These are phyloP conservation scores for Chloroceryle aenea DNA, from an alignment of 2,113 vertebrate species.

Conservation along the genomic window DNA sequence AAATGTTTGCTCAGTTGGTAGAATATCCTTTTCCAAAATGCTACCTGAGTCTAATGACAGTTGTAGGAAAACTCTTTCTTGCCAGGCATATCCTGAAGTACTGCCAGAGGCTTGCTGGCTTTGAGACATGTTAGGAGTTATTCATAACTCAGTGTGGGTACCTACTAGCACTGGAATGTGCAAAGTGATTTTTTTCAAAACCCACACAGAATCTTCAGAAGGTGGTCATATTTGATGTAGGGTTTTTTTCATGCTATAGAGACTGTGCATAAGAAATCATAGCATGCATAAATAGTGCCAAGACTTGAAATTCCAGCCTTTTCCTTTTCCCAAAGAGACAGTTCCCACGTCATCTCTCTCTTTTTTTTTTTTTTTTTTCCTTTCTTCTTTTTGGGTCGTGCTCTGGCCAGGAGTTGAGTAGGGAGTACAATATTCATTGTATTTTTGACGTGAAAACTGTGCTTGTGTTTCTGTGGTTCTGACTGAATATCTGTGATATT, in stretches of 20 bases:
- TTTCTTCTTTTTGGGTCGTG: neutral
- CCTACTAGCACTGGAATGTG: conserved; percentile 47
- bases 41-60: neutral
- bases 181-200: conserved; percentile 47
- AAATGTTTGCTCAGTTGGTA: neutral
- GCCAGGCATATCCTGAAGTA: conserved; percentile 34
- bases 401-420: neutral
- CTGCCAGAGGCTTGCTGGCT: conserved; percentile 49
- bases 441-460: neutral
- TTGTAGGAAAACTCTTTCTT: conserved; percentile 25
- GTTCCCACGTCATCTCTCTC: neutral
- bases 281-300: conserved; percentile 52
- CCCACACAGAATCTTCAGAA: conserved; percentile 68
- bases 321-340: neutral
- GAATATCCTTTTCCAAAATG: neutral
- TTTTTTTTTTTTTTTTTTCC: neutral
- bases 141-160: conserved; percentile 66
- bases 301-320: conserved; percentile 36
- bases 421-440: neutral
- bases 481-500: neutral
- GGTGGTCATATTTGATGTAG: conserved; percentile 66
- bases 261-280: conserved; percentile 48
- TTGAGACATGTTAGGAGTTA: conserved; percentile 50
- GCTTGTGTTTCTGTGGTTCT: neutral
- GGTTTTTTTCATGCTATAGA: conserved; percentile 48